Conservation (phyloP, 2,797 vertebrate species). For the Urosaurus nigricauda region DNA sequence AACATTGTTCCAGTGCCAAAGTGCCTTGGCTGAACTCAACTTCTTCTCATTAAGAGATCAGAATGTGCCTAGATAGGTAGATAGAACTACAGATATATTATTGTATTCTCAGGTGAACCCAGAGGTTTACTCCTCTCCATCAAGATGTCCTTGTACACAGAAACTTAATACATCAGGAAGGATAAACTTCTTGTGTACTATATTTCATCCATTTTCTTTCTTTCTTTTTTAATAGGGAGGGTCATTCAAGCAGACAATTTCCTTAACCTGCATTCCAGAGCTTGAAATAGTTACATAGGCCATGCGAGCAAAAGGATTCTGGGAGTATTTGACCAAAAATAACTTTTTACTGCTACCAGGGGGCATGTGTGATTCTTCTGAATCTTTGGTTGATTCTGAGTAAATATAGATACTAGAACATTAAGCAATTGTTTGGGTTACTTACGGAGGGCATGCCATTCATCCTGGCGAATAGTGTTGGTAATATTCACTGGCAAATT, state of each 20-base stretch:
- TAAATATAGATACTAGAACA: neutral
- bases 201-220: neutral
- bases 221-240: neutral
- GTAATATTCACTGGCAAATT: constrained; percentile 92
- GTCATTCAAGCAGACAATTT: neutral
- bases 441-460: constrained; percentile 96
- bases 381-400: neutral
- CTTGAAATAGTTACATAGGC: too few relatives aligned
- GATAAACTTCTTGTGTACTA: neutral
- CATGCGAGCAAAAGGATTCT: neutral
- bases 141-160: neutral
- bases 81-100: neutral
- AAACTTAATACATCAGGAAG: neutral
- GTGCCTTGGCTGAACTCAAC: neutral
- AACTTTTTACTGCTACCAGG: neutral
- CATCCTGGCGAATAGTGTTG: constrained; percentile 94
- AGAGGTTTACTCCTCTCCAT: neutral
- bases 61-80: neutral
- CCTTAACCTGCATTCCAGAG: neutral
- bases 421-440: constrained; percentile 52
- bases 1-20: constrained; percentile 2
- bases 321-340: neutral
- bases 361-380: neutral
- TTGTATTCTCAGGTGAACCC: neutral
- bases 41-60: neutral